phyloP scores from a whole-genome alignment of 1,140 invertebrate genomes.

The Macrocentrus cingulum region DNA sequence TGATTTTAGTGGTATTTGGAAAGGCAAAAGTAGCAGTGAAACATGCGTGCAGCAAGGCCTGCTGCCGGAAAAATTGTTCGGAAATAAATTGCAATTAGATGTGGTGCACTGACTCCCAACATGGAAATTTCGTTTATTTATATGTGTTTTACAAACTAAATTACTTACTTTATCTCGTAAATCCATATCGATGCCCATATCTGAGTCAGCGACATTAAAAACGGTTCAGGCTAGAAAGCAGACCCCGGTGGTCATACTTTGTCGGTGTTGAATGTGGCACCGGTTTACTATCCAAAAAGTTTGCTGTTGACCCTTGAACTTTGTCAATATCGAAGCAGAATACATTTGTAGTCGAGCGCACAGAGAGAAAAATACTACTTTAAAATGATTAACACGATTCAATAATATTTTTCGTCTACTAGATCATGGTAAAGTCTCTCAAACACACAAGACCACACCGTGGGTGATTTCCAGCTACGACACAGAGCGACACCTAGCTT shows the following conservation, averaged over 20 bases:
- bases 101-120: too few relatives aligned
- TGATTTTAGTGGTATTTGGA: too few relatives aligned
- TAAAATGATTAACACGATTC: neutral
- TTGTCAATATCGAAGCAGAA: conserved; percentile 16
- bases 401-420: conserved; percentile 1
- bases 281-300: conserved; percentile 13
- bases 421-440: neutral
- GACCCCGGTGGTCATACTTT: conserved; percentile 33
- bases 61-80: too few relatives aligned
- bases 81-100: too few relatives aligned
- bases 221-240: conserved; percentile 32
- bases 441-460: neutral
- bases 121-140: too few relatives aligned
- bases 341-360: conserved; percentile 24
- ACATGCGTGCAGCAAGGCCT: too few relatives aligned
- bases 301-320: conserved; percentile 18
- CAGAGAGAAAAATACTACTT: conserved; percentile 3
- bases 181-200: conserved; percentile 39
- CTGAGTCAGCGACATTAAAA: conserved; percentile 40
- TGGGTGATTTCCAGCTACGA: neutral
- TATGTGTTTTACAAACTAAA: too few relatives aligned
- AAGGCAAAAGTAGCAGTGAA: too few relatives aligned
- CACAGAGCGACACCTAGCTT: too few relatives aligned
- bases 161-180: conserved; percentile 38
- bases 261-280: conserved; percentile 9